Evolutionary conservation across 2,113 vertebrate species (phyloP).

Genomic region (Halichoerus grypus): DNA sequence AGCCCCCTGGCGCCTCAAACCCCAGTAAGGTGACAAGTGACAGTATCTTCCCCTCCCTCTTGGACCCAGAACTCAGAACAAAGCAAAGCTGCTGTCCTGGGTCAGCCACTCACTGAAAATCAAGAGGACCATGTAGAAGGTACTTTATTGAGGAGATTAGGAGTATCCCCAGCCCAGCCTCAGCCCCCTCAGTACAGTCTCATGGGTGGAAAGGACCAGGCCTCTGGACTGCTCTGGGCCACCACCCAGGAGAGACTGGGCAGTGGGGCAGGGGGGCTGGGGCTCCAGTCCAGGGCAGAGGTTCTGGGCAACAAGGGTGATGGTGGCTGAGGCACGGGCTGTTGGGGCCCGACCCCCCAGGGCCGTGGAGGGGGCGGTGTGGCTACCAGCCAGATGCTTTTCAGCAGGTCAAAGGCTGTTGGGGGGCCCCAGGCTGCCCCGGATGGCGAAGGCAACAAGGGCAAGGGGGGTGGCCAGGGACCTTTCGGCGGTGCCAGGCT

Average conservation of each 20-base stretch:
- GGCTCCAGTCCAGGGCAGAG: conserved; percentile 83
- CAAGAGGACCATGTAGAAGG: conserved; percentile 39
- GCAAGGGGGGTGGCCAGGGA: neutral
- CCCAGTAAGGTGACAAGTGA: neutral
- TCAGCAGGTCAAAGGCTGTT: conserved; percentile 83
- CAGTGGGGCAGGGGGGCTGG: conserved; percentile 41
- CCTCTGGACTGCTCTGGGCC: conserved; percentile 83
- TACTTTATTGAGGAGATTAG: conserved; percentile 72
- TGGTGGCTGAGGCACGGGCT: conserved; percentile 58
- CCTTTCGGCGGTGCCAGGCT: neutral
- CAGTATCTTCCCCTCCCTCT: neutral
- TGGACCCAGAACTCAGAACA: conserved; percentile 1
- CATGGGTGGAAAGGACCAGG: conserved; percentile 92
- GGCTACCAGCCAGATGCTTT: conserved; percentile 81
- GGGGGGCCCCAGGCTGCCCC: conserved; percentile 43
- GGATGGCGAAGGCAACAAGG: conserved; percentile 51
- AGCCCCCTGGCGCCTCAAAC: neutral
- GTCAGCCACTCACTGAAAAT: conserved; percentile 45
- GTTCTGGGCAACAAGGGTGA: conserved; percentile 83
- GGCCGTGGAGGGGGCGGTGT: conserved; percentile 29
- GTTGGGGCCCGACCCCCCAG: neutral
- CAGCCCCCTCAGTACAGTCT: conserved; percentile 86
- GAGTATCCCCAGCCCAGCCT: neutral
- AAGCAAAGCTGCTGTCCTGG: conserved; percentile 38
- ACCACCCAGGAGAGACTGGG: conserved; percentile 72